These are phyloP conservation scores for Haliclona indistincta DNA, from an alignment of 37 sponge, comb jelly and placozoan genomes.

Conservation along the genomic window DNA sequence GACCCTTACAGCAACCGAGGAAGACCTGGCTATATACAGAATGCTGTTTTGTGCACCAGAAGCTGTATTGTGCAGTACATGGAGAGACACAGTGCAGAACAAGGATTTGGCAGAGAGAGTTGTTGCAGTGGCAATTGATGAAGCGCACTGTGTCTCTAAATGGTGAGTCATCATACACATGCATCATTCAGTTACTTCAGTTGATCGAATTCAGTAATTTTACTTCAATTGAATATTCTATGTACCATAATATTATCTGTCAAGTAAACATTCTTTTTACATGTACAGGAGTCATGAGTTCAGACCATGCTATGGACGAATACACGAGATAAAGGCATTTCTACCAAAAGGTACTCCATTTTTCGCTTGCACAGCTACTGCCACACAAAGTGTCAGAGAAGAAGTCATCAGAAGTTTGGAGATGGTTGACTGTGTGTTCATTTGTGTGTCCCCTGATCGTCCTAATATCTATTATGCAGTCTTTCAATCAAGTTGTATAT, in stretches of 20 bases:
- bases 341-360: slow-evolving; percentile 25
- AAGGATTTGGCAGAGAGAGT: neutral
- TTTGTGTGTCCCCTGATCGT: slow-evolving; percentile 28
- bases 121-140: slow-evolving; percentile 11
- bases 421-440: slow-evolving; percentile 12
- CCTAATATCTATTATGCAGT: slow-evolving; percentile 51
- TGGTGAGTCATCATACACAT: neutral
- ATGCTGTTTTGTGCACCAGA: slow-evolving; percentile 27
- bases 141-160: too few relatives aligned
- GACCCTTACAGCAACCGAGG: slow-evolving; percentile 3
- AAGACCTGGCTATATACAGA: slow-evolving; percentile 4
- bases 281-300: slow-evolving; percentile 47
- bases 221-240: neutral
- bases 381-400: slow-evolving; percentile 2
- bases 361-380: slow-evolving; percentile 43
- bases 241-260: neutral
- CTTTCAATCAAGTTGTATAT: slow-evolving; percentile 1
- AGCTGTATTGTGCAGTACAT: slow-evolving; percentile 3
- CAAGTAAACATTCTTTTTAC: neutral
- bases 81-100: slow-evolving; percentile 21
- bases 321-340: slow-evolving; percentile 47
- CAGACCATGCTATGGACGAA: slow-evolving; percentile 40
- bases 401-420: slow-evolving; percentile 13
- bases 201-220: too few relatives aligned
- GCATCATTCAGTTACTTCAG: slow-evolving; percentile 2